These are phyloP conservation scores for Chromis chromis DNA, from an alignment of 2,797 vertebrate species.

Conservation along the genomic window DNA sequence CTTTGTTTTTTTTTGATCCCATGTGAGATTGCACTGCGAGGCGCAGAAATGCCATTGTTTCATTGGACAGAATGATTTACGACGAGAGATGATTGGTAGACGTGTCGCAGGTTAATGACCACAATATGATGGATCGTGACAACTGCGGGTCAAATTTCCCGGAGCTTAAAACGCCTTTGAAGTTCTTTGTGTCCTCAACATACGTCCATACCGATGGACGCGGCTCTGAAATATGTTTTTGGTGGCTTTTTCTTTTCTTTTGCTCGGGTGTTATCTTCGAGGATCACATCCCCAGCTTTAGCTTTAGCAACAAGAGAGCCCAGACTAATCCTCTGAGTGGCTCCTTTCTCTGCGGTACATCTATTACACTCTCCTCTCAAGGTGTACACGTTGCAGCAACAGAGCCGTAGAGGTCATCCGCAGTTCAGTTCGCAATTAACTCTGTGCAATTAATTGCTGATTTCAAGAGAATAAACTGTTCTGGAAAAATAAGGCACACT, in stretches of 20 bases:
- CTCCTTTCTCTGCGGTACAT: constrained; percentile 41
- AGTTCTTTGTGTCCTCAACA: constrained; percentile 1
- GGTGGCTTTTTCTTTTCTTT: constrained; percentile 17
- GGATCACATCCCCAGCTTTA: constrained; percentile 43
- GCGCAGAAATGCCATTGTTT: constrained; percentile 46
- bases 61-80: constrained; percentile 61
- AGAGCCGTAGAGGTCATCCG: constrained; percentile 65
- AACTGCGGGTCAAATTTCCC: constrained; percentile 54
- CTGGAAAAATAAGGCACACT: constrained; percentile 57
- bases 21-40: constrained; percentile 36
- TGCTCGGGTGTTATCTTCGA: constrained; percentile 40
- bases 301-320: constrained; percentile 34
- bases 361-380: constrained; percentile 49
- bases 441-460: constrained; percentile 71
- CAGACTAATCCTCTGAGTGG: constrained; percentile 44
- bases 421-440: constrained; percentile 78
- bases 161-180: constrained; percentile 46
- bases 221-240: constrained; percentile 23
- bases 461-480: constrained; percentile 70
- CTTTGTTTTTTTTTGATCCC: constrained; percentile 1
- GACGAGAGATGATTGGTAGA: constrained; percentile 52
- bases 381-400: constrained; percentile 35
- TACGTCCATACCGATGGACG: constrained; percentile 1
- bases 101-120: constrained; percentile 67
- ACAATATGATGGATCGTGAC: constrained; percentile 66